Conservation (phyloP, 2,113 vertebrate genomes). For the Psephotus haematonotus region DNA sequence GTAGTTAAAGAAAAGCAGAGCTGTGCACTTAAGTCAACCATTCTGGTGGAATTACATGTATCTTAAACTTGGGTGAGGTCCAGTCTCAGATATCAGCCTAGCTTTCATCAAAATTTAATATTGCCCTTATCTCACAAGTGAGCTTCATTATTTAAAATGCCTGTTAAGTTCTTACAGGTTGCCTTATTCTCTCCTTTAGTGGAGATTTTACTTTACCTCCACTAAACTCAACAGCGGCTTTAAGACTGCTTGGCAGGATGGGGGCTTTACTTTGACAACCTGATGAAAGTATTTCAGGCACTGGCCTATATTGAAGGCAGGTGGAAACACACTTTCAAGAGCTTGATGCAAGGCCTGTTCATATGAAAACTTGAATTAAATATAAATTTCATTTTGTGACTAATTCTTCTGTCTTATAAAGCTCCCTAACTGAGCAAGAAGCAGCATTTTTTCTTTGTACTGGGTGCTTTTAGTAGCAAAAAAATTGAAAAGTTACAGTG, state of each 20-base stretch:
- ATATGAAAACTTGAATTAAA: not conserved
- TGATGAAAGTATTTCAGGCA: not conserved
- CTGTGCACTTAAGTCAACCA: not conserved
- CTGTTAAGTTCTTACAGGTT: not conserved
- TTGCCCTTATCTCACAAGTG: not conserved
- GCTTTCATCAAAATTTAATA: slow-evolving; percentile 44
- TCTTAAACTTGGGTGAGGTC: not conserved
- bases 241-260: not conserved
- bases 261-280: not conserved
- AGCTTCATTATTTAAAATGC: slow-evolving; percentile 9
- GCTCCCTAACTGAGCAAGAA: not conserved
- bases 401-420: not conserved
- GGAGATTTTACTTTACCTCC: not conserved
- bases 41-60: not conserved
- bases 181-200: not conserved
- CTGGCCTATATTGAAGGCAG: not conserved
- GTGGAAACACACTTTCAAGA: not conserved
- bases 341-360: not conserved
- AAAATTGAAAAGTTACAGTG: not conserved
- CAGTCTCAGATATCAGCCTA: not conserved
- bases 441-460: not conserved
- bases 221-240: not conserved
- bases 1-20: not conserved
- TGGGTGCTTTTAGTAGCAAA: not conserved
- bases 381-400: not conserved